Base-by-base conservation (phyloP, 2,113 vertebrate genomes). In the Thermophis baileyi region DNA sequence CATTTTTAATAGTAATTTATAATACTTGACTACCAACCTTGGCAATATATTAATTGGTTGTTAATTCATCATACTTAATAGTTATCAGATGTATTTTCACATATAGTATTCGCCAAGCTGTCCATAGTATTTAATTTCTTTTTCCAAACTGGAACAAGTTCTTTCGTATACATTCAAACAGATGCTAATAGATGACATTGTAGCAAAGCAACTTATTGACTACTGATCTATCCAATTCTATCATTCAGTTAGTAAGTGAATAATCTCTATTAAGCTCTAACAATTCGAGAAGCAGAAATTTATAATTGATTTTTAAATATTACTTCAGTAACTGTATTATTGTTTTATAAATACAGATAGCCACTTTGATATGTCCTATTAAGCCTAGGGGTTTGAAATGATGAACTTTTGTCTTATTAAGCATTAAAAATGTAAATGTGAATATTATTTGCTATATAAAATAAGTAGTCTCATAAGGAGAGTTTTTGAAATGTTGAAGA, bases 391-490 rank as follows among this genome's bases (percentile, higher is more conserved):
- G 16, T 22, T 92, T 57, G 49, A 90, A 60, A 86, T 85, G 27
- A 50, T 90, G 74, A 60, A 91, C 40, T 85, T 91, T 93, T 91
- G 11, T 20, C 22, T 88, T 91, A 30, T 49, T 47, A 53, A 91
- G 14, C 44, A 87, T 90, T 47, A 20, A 81, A 69, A 88, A 40
- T 93, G 55, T 63, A 27, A 87, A 86, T 89, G 53, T 85, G 53
- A 54, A 53, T 85, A 89, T 86, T 89, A 89, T 93, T 91, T 91
- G 89, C 63, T 89, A 35, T 51, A 86, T 63, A 91, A 89, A 89
- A 63, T 89, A 91, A 93, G 74, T 91, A 91, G 86, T 55, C 90
- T 93, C 87, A 49, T 89, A 91, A 93, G 63, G 90, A 93, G 54
- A 85, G 47, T 57, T 85, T 93, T 51, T 93, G 90, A 91, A 89